Evolutionary conservation across 2,888 invertebrate genomes (phyloP), one percentile per base, ranked within the genome.

Genomic region (Micoletzkya japonica): DNA sequence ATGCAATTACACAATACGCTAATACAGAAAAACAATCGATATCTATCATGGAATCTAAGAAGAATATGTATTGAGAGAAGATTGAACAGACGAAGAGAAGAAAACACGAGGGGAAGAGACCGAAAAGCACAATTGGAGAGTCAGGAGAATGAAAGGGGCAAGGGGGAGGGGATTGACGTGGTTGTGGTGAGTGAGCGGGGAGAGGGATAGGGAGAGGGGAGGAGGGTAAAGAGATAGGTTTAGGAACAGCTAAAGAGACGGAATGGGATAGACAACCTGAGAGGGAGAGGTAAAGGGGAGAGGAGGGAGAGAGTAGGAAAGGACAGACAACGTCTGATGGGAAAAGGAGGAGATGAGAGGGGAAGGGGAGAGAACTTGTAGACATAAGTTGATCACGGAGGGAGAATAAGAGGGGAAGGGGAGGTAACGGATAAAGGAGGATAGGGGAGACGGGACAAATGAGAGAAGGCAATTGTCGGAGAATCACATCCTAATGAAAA

Each of bases 401-500:
- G 14, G 52, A 32, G 63, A 63, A 14, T 50, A 26, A 50, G 30
- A 50, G 28, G 50, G 63, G 17, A 32, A 50, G 44, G 56, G 26
- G 26, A 56, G 10, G 24, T 56, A n/a, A n/a, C n/a, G n/a, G 56
- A 24, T 44, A 44, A 44, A 44, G 20, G 20, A 20, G 20, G 20
- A 20, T 44, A 20, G 10, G 44, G 20, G 10, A 10, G 44, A 44
- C 14, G 44, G 14, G 14, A 44, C 20, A 20, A 44, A 44, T 44
- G 44, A 44, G 44, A 14, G 20, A 44, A 14, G 44, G 44, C 20
- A n/a, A n/a, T n/a, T n/a, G n/a, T n/a, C n/a, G n/a, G n/a, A n/a
- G n/a, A n/a, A 44, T 20, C 44, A 44, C 20, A 44, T 44, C 44
- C 44, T 44, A n/a, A n/a, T n/a, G n/a, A n/a, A n/a, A n/a, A n/a